Percentiles rank a stretch among this genome's conserved stretches.
Evolutionary conservation across 2,113 vertebrate species (phyloP).

Genomic region (Cranoglanis bouderius): DNA sequence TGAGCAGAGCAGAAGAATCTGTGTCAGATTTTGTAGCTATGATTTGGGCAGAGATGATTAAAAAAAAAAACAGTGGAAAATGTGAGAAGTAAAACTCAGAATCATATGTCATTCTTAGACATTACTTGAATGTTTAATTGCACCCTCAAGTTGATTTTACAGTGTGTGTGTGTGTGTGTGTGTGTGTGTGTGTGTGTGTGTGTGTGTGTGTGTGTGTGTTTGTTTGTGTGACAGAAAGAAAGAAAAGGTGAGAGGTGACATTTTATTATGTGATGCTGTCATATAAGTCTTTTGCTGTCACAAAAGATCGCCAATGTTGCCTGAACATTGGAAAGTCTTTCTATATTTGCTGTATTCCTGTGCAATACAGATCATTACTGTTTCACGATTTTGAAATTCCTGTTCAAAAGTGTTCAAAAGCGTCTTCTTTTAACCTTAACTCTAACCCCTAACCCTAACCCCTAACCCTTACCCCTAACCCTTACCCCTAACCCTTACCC

Average conservation of each 20-base stretch:
- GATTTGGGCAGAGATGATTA: conserved; percentile 5
- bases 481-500: no score
- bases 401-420: background rate
- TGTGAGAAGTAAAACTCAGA: background rate
- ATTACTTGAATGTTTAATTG: background rate
- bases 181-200: no score
- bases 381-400: background rate
- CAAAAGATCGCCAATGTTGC: background rate
- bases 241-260: background rate
- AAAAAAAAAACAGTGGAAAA: conserved; percentile 30
- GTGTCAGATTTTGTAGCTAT: conserved; percentile 33
- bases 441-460: no score
- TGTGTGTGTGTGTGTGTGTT: background rate
- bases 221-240: background rate
- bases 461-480: no score
- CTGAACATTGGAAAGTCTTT: background rate
- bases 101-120: background rate
- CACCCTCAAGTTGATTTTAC: background rate
- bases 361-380: background rate
- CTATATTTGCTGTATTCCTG: background rate
- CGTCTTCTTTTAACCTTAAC: no score
- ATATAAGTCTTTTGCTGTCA: no score
- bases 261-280: background rate
- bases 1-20: conserved; percentile 43
- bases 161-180: background rate